Evolutionary conservation across 2,113 vertebrate genomes (phyloP), one percentile per base, ranked within the genome.

Genomic region (Atrichornis clamosus): DNA sequence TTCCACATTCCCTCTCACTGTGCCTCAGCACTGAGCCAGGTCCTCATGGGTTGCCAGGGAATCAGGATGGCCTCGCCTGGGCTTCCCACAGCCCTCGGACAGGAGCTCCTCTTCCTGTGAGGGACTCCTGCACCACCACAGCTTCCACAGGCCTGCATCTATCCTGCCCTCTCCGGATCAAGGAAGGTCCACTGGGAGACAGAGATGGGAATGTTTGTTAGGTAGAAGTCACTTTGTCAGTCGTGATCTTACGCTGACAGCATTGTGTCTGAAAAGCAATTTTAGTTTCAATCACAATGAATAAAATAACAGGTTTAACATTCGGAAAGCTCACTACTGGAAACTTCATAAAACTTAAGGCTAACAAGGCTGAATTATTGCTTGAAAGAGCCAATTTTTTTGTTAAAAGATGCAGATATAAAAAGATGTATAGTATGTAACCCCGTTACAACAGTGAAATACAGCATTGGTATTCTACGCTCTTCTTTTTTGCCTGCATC

Each of bases 251-350:
- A 3, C 22, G 42, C 87, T 86, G 92, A 77, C 92, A 92, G 94
- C 60, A 86, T 62, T 47, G 47, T 47, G 39, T 60, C 85, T 88
- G 75, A 87, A 85, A 74, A 83, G 68, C 90, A 93, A 89, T 91
- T 96, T 94, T 63, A 65, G 75, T 80, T 85, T 90, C 93, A 87
- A 90, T 85, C 84, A 94, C 70, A 94, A 96, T 64, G 78, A 94
- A 85, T 21, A 88, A 75, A 96, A 94, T 42, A 96, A 93, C 93
- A 95, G 89, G 67, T 93, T 92, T 90, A 95, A 85, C 93, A 94
- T 92, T 94, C 90, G 78, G 72, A 96, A 94, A 93, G 81, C 95
- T 96, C 93, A 95, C 96, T 93, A 93, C 75, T 94, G 85, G 55
- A 90, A 94, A 94, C 84, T 96, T 96, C 90, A 95, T 94, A 76